A percentile compares a stretch with the other conserved stretches of the same genome.
Evolutionary conservation across 2,888 invertebrate genomes (phyloP).

Genomic region (Nycteola revayana): DNA sequence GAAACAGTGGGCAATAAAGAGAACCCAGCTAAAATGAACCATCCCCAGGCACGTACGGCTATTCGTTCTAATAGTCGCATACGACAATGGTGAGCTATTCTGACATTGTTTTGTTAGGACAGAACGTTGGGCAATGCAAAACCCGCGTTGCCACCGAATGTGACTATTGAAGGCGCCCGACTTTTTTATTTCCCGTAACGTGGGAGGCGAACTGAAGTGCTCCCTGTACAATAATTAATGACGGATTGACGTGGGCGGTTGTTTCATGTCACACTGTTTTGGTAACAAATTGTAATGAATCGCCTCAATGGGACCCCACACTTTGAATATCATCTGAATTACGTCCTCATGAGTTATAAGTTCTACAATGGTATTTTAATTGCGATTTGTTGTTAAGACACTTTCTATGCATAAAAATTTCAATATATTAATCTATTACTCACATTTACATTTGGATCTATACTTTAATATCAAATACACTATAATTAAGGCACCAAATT

Average conservation of each 20-base stretch:
- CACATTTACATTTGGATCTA: too few species aligned
- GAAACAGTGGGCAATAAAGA: constrained; percentile 66
- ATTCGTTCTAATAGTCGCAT: constrained; percentile 73
- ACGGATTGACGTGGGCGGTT: constrained; percentile 63
- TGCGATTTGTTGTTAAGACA: too few species aligned
- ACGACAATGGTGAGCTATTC: constrained; percentile 61
- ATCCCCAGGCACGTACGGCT: constrained; percentile 67
- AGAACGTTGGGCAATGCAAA: constrained; percentile 62
- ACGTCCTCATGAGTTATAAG: constrained; percentile 47
- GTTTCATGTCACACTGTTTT: constrained; percentile 72
- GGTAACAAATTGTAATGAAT: constrained; percentile 75
- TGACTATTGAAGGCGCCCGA: constrained; percentile 48
- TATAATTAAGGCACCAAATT: too few species aligned
- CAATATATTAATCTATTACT: too few species aligned
- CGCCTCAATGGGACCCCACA: constrained; percentile 70
- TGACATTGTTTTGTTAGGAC: constrained; percentile 72
- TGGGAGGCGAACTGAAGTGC: constrained; percentile 73
- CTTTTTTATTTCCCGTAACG: constrained; percentile 48
- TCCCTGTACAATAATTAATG: constrained; percentile 69
- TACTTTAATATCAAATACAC: too few species aligned
- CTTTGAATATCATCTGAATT: constrained; percentile 61
- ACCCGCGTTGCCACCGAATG: constrained; percentile 43
- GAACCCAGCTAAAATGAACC: constrained; percentile 48
- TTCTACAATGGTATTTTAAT: too few species aligned
- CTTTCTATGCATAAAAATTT: too few species aligned